Base-by-base conservation (phyloP, 2,888 invertebrate species). In the Fragum sueziense region DNA sequence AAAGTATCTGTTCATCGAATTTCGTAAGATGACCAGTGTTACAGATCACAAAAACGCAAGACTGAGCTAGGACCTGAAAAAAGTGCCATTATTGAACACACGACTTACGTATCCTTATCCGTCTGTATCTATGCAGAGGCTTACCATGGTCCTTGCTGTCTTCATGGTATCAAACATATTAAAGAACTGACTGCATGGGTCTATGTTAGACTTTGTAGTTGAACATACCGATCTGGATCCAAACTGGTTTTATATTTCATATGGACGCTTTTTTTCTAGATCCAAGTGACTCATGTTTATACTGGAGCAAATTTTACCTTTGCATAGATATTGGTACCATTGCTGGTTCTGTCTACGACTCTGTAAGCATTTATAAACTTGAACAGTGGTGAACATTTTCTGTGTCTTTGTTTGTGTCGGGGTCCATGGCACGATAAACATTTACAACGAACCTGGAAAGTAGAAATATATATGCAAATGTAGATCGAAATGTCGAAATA, bases 351-450 rank as follows among this genome's bases (percentile, higher is more conserved):
- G 31, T 65, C 31, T 7, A 41, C 41, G 9, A 65, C 65, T 25
- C 65, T 37, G 65, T 65, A 65, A 25, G 65, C 65, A 11, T 65
- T 65, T 7, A 65, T 65, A 27, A 65, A 65, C 27, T 34, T 34
- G 41, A 65, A 65, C 1, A 65, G 11, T 2, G 65, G 65, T 25
- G 65, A 14, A 34, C 65, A 65, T 25, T 57, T 57, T 14, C 20
- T 31, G 41, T 65, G 62, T n/a, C 34, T 9, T 9, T 62, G 41
- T 25, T 34, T 34, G 27, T 65, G 41, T 0, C 25, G 17, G 11
- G 65, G 65, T 22, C 65, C 65, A 27, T 41, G 65, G 41, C 65
- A 65, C 20, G 41, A 14, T 14, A 65, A 22, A 37, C 65, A 65
- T 25, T 65, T 65, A 41, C 65, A 65, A 20, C 31, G 65, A 25